A percentile compares a stretch with the other conserved stretches of the same genome.
These are phyloP conservation scores for Chloroceryle inda DNA, from an alignment of 2,797 vertebrate genomes.

Conservation along the genomic window DNA sequence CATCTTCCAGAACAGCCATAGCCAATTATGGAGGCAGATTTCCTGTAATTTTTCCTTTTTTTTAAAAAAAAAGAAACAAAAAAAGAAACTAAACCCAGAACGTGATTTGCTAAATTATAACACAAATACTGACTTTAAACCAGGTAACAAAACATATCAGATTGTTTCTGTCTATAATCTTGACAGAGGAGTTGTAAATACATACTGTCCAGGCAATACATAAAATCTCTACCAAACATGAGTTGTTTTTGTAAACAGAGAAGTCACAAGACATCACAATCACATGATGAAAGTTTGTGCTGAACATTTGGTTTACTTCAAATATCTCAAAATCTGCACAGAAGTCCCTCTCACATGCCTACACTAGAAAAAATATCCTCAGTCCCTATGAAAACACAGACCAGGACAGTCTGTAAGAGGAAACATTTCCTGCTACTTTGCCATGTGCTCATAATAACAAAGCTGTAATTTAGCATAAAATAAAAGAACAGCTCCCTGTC, in stretches of 20 bases:
- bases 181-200: background rate
- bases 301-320: background rate
- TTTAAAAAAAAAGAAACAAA: background rate
- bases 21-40: background rate
- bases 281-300: background rate
- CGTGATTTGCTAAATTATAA: background rate
- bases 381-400: background rate
- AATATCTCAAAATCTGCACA: background rate
- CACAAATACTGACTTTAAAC: background rate
- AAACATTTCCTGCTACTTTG: background rate
- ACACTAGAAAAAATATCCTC: background rate
- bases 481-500: background rate
- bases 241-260: background rate
- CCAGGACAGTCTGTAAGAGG: background rate
- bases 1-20: background rate
- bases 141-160: background rate
- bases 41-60: background rate
- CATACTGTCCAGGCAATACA: background rate
- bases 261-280: background rate
- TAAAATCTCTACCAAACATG: background rate
- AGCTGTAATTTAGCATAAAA: background rate
- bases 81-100: background rate
- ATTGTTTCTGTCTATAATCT: background rate
- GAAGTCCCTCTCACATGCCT: background rate
- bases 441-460: background rate